phyloP scores from a whole-genome alignment of 1,140 invertebrate genomes.

The Papilio aristodemus region DNA sequence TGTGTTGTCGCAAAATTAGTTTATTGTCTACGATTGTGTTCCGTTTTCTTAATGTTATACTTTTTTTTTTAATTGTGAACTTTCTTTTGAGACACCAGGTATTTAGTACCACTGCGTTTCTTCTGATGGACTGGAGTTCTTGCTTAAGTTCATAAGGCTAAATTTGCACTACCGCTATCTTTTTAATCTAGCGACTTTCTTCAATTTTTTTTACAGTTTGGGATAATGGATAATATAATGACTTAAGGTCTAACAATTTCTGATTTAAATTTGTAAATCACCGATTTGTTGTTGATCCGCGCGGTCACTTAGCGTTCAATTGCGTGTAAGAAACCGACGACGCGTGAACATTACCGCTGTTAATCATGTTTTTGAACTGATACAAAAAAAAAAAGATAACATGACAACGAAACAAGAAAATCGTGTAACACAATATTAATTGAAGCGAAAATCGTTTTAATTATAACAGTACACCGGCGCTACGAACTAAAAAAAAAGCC shows the following conservation, averaged over 20 bases:
- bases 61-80: too few species aligned
- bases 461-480: slow-evolving; percentile 43
- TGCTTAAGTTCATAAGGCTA: too few species aligned
- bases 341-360: slow-evolving; percentile 26
- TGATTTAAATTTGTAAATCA: not conserved
- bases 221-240: too few species aligned
- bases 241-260: too few species aligned
- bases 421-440: slow-evolving; percentile 51
- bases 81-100: too few species aligned
- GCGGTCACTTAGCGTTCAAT: slow-evolving; percentile 6
- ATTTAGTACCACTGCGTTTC: too few species aligned
- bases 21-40: not conserved
- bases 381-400: slow-evolving; percentile 18
- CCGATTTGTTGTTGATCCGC: slow-evolving; percentile 4
- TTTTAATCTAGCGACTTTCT: too few species aligned
- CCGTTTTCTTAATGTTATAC: not conserved
- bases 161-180: too few species aligned
- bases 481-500: slow-evolving; percentile 45
- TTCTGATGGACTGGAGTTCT: too few species aligned
- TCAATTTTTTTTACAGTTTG: too few species aligned
- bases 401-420: slow-evolving; percentile 44
- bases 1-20: not conserved
- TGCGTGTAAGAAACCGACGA: slow-evolving; percentile 35
- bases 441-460: slow-evolving; percentile 53
- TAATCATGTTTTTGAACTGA: slow-evolving; percentile 2